These are phyloP conservation scores for Bujurquina vittata DNA, from an alignment of 2,113 vertebrate genomes.

Conservation along the genomic window DNA sequence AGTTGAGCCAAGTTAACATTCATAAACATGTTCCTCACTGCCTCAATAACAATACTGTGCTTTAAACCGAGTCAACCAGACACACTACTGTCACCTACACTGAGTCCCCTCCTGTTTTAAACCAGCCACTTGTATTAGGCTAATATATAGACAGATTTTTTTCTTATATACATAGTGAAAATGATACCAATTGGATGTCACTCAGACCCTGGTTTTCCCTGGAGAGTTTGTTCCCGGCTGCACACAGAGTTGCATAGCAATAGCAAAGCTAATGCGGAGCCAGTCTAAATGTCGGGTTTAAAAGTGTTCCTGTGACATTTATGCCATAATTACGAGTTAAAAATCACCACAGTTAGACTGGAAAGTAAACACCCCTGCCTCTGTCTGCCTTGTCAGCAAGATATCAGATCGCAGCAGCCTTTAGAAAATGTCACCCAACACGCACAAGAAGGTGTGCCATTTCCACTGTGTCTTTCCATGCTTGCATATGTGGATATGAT, in stretches of 20 bases:
- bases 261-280: background rate
- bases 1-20: background rate
- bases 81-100: background rate
- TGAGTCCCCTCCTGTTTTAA: background rate
- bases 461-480: background rate
- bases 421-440: slow-evolving; percentile 60
- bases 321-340: too few species aligned
- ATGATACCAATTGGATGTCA: background rate
- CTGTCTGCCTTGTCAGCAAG: slow-evolving; percentile 15
- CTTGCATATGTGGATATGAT: background rate
- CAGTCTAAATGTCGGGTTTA: background rate
- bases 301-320: too few species aligned
- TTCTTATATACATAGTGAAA: background rate
- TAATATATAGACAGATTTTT: background rate
- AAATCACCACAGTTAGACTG: slow-evolving; percentile 4
- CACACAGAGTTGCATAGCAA: background rate
- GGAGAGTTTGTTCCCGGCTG: background rate
- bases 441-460: slow-evolving; percentile 9
- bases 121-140: background rate
- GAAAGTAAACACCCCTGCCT: background rate
- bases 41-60: background rate
- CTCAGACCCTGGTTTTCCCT: background rate
- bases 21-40: background rate
- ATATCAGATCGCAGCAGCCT: slow-evolving; percentile 51
- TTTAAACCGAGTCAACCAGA: background rate